Evolutionary conservation across 64 coral and sea anemone genomes (phyloP).

Genomic region (Porites lutea): DNA sequence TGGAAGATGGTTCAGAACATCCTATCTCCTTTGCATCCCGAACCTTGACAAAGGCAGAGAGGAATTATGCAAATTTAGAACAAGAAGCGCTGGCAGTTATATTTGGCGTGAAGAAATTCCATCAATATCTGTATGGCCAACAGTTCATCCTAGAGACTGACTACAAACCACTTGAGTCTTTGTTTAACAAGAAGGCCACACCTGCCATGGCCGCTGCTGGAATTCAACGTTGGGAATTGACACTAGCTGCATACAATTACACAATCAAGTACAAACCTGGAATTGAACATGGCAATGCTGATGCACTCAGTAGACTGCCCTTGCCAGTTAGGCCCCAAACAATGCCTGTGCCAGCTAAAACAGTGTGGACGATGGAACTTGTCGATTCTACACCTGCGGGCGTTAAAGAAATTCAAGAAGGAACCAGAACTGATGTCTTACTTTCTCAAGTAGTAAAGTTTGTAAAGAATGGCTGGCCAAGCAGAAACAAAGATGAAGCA

Average conservation of each 20-base stretch:
- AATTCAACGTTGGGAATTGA: conserved; percentile 54
- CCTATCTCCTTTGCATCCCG: conserved; percentile 27
- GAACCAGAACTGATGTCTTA: conserved; percentile 22
- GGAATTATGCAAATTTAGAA: conserved; percentile 38
- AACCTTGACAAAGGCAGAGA: conserved; percentile 30
- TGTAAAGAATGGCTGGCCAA: not conserved
- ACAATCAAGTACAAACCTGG: conserved; percentile 32
- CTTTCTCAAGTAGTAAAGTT: conserved; percentile 16
- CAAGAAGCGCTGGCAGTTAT: conserved; percentile 48
- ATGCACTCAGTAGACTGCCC: conserved; percentile 49
- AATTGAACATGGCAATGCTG: conserved; percentile 34
- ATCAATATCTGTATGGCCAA: conserved; percentile 39
- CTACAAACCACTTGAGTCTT: conserved; percentile 36
- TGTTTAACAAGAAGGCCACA: conserved; percentile 35
- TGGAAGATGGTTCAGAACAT: conserved; percentile 49
- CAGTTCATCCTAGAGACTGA: conserved; percentile 44
- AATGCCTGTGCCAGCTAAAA: conserved; percentile 23
- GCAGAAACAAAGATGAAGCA: not conserved
- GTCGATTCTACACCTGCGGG: conserved; percentile 11
- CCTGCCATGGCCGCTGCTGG: conserved; percentile 19
- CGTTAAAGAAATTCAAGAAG: conserved; percentile 1
- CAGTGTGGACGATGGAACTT: conserved; percentile 48
- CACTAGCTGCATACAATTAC: conserved; percentile 54
- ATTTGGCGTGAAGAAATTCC: conserved; percentile 54
- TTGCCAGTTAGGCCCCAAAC: not conserved